These are phyloP conservation scores for Varroa destructor DNA, from an alignment of 1,140 invertebrate genomes.

Conservation along the genomic window DNA sequence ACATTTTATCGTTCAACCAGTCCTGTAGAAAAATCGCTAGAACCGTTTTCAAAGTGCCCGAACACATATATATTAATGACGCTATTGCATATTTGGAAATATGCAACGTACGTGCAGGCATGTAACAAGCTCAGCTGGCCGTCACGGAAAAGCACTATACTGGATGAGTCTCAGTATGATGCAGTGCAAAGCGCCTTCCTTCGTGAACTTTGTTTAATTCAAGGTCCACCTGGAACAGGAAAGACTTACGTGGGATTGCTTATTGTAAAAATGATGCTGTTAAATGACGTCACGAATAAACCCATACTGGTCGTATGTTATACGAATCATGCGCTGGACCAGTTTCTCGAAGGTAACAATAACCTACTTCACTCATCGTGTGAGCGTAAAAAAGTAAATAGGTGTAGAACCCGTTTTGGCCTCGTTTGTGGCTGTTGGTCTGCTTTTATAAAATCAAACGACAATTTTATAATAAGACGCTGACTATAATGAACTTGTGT, in stretches of 20 bases:
- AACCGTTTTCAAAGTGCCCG: too few species aligned
- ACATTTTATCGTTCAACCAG: too few species aligned
- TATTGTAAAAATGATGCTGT: slow-evolving; percentile 30
- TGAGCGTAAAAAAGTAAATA: too few species aligned
- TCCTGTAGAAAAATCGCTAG: too few species aligned
- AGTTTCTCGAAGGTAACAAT: slow-evolving; percentile 43
- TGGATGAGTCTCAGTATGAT: slow-evolving; percentile 41
- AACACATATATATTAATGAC: not conserved
- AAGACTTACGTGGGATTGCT: slow-evolving; percentile 38
- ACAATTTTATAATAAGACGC: too few species aligned
- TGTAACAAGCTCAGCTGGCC: slow-evolving; percentile 2
- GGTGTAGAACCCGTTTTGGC: too few species aligned
- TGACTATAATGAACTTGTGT: too few species aligned
- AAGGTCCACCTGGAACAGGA: slow-evolving; percentile 41
- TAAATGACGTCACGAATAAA: slow-evolving; percentile 3
- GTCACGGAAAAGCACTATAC: slow-evolving; percentile 14
- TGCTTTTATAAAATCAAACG: too few species aligned
- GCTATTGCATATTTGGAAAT: not conserved
- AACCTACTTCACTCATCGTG: too few species aligned
- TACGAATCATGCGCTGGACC: slow-evolving; percentile 46
- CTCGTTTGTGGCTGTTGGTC: too few species aligned
- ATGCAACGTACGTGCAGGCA: not conserved
- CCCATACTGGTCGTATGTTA: slow-evolving; percentile 45
- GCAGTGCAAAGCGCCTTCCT: slow-evolving; percentile 40
- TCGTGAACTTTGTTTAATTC: slow-evolving; percentile 43